These are phyloP conservation scores for Drosophila murphyi DNA, from an alignment of 1,140 invertebrate genomes.

Conservation along the genomic window DNA sequence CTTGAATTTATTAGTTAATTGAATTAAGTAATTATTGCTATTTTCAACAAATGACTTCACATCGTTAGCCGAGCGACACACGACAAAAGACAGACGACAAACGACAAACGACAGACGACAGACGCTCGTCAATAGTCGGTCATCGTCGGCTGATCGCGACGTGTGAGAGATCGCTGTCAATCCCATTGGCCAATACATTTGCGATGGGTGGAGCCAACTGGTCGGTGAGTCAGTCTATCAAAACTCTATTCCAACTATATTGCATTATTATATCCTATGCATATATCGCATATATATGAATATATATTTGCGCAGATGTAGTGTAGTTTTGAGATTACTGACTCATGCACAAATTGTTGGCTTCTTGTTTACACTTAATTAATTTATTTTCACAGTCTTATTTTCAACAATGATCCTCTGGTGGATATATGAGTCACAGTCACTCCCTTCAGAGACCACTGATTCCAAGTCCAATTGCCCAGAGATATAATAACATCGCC, in stretches of 20 bases:
- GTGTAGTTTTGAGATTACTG: too few species aligned
- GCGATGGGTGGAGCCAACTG: conserved; percentile 34
- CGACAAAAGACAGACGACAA: conserved; percentile 7
- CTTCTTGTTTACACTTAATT: too few species aligned
- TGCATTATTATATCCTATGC: too few species aligned
- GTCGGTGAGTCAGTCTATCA: conserved; percentile 16
- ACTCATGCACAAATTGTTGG: too few species aligned
- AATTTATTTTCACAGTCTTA: too few species aligned
- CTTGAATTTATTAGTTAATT: conserved; percentile 70
- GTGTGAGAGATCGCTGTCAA: conserved; percentile 36
- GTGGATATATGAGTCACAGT: too few species aligned
- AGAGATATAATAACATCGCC: too few species aligned
- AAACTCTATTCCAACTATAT: conserved; percentile 1
- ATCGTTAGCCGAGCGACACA: conserved; percentile 8
- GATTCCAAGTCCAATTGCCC: too few species aligned
- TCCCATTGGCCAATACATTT: conserved; percentile 28
- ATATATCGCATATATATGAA: too few species aligned
- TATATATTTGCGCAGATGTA: too few species aligned
- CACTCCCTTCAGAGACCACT: too few species aligned
- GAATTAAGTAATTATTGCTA: conserved; percentile 72
- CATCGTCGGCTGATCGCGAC: conserved; percentile 25
- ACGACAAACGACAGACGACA: background rate
- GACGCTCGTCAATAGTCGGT: conserved; percentile 5
- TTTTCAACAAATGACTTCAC: conserved; percentile 67
- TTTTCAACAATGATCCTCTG: too few species aligned